Conservation (phyloP, 2,113 vertebrate species). For the Podarcis muralis region DNA sequence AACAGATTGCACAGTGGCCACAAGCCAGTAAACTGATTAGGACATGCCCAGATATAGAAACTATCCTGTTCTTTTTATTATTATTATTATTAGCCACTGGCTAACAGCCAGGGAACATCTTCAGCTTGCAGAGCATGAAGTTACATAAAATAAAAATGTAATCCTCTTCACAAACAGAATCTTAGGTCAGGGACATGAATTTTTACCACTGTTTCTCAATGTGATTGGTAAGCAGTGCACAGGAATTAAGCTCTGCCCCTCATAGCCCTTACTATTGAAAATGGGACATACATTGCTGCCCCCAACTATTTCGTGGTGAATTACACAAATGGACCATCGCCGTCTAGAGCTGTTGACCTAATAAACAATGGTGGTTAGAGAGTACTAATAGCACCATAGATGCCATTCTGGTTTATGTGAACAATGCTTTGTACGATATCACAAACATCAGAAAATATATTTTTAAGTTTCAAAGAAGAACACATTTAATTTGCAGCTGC, state of each 20-base stretch:
- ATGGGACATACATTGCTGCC: background rate
- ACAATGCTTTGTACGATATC: background rate
- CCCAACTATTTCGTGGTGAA: background rate
- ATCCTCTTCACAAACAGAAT: background rate
- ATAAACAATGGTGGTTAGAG: background rate
- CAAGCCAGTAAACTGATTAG: background rate
- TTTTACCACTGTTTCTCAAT: background rate
- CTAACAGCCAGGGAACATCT: background rate
- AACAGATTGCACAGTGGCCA: background rate
- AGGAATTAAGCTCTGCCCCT: background rate
- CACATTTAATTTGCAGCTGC: constrained; percentile 26
- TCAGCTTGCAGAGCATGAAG: background rate
- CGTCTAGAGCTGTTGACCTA: background rate
- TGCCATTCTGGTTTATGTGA: constrained; percentile 13
- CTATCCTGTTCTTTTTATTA: background rate
- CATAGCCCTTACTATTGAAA: background rate
- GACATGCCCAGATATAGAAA: background rate
- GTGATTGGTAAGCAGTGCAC: background rate
- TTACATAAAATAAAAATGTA: background rate
- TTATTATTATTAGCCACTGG: background rate
- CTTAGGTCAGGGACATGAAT: background rate
- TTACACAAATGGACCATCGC: background rate
- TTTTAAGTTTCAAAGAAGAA: constrained; percentile 33
- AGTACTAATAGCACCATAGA: constrained; percentile 9
- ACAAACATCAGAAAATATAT: background rate